Evolutionary conservation across 2,888 invertebrate genomes (phyloP).

Genomic region (Phymatocera aterrima): DNA sequence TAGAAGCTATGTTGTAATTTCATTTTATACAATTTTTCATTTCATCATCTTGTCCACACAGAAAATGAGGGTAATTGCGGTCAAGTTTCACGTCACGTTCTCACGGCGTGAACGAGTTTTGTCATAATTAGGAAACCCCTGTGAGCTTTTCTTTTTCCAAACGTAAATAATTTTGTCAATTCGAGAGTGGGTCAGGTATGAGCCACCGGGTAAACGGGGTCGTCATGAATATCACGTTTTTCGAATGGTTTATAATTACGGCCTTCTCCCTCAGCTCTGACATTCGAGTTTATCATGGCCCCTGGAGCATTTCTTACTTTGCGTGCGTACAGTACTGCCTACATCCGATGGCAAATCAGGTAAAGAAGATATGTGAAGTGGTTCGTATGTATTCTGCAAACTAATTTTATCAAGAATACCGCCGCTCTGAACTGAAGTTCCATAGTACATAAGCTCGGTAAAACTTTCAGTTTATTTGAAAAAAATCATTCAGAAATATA

Average conservation of each 20-base stretch:
- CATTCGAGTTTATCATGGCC: constrained; percentile 1
- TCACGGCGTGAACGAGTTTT: background rate
- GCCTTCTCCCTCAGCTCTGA: background rate
- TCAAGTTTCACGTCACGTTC: constrained; percentile 18
- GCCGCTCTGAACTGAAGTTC: background rate
- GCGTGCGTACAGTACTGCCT: background rate
- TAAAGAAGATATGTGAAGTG: background rate
- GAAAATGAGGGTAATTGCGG: background rate
- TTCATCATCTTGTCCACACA: background rate
- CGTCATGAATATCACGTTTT: constrained; percentile 4
- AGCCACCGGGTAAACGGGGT: background rate
- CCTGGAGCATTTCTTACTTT: constrained; percentile 13
- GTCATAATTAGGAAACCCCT: background rate
- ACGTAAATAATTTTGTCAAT: background rate
- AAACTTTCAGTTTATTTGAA: background rate
- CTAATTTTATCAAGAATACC: background rate
- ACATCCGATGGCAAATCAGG: background rate
- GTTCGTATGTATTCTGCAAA: background rate
- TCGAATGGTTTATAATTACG: constrained; percentile 12
- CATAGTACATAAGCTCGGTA: background rate
- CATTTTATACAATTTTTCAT: background rate
- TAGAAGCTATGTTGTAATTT: background rate
- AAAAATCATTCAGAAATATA: background rate
- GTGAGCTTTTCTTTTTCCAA: background rate
- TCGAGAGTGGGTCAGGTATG: background rate